These are phyloP conservation scores for Gorsachius goisagi DNA, from an alignment of 2,113 vertebrate species.

Conservation along the genomic window DNA sequence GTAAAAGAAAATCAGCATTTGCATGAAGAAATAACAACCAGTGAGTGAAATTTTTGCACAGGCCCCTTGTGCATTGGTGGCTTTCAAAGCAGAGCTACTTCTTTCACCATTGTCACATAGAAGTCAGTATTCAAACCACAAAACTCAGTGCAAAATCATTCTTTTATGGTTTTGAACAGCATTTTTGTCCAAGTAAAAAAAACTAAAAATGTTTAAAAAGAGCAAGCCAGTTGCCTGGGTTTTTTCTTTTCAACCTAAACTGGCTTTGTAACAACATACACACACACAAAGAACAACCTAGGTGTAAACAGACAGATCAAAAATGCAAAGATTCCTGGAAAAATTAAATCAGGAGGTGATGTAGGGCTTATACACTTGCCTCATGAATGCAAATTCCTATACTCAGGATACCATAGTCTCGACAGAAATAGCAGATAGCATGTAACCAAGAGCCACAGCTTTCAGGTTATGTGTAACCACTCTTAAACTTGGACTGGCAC, in stretches of 20 bases:
- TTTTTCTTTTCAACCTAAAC: background rate
- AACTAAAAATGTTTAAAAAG: background rate
- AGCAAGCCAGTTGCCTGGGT: background rate
- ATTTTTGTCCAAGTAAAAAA: background rate
- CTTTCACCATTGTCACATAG: background rate
- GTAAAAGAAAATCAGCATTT: background rate
- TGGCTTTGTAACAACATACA: background rate
- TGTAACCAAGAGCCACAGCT: background rate
- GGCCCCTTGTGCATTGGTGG: background rate
- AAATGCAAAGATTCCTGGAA: background rate
- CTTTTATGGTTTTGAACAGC: background rate
- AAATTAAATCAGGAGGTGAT: background rate
- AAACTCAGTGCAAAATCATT: background rate
- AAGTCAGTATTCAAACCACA: background rate
- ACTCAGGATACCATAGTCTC: background rate
- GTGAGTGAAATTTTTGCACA: background rate
- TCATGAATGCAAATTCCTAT: background rate
- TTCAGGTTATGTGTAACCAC: background rate
- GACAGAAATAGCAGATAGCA: background rate
- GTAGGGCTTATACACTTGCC: background rate
- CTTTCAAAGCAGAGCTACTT: background rate
- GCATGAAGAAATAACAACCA: background rate
- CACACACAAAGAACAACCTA: background rate
- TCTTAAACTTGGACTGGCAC: background rate
- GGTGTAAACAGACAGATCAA: background rate